Base-by-base conservation (phyloP, 2,113 vertebrate genomes). In the Lamprologus tigripictilis region DNA sequence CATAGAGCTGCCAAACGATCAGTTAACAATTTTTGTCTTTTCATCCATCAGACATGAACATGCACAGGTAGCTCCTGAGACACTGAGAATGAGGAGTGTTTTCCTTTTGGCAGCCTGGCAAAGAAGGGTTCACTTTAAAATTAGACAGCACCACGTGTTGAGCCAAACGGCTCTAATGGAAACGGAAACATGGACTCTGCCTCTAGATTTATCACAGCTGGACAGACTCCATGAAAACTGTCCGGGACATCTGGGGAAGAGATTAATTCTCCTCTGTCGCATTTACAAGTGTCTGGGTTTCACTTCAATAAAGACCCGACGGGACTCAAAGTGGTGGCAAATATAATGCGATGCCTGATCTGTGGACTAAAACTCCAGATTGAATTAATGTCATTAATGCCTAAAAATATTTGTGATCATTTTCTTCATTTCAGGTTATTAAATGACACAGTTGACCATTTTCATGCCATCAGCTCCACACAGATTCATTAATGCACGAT, bases 1-100 rank as follows among this genome's bases (percentile, higher is more conserved):
- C 97, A 95, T 97, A 98, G 26, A 98, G 96, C 98, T 98, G 90
- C 19, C 35, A 26, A 31, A 61, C 13, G 37, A 57, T 23, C 42
- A 16, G 68, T 4, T 8, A 53, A 68, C 0, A 45, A 16, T 16
- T 16, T 42, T 42, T 26, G 13, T 26, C 37, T 16, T 45, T 73
- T 45, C 35, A 3, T 5, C 14, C 68, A 47, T 76, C 23, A 55
- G 28, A 83, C 63, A 14, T 47, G 17, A 63, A 61, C 80, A 83
- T 49, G 35, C 5, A 21, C 82, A 80, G 58, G 84, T 83, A 49
- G 63, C 63, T 53, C 54, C 81, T 54, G 49, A 80, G 80, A 4
- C 35, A 47, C 12, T 14, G 40, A 76, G 76, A 79, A 54, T 53
- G 76, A 13, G 35, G 83, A 82, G 87, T 19, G 81, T 21, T 55